Base-by-base conservation (phyloP, 2,888 invertebrate species). In the Lasiommata megera region DNA sequence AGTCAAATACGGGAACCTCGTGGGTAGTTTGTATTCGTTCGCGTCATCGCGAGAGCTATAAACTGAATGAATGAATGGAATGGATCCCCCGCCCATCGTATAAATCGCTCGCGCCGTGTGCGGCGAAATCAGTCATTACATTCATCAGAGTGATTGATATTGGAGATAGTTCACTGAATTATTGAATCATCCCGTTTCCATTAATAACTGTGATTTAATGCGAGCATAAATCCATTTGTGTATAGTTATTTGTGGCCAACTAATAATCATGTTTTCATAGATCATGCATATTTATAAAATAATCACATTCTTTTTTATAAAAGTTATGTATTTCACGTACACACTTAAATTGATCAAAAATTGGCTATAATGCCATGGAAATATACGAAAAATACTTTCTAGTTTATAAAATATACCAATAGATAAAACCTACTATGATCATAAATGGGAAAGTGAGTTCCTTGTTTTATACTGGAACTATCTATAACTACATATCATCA, bases 201-300 rank as follows among this genome's bases (percentile, higher is more conserved):
- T 51, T 52, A 44, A 60, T 60, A 54, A 60, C 44, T 54, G 47
- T 56, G 54, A 54, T 61, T 54, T 54, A 61, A 31, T 52, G 9
- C 28, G 12, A 11, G 17, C 40, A 9, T 16, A 17, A 41, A 52
- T 40, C 51, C n/a, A 52, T 38, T 51, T 29, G 43, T 46, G 16
- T 29, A 28, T 14, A 14, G 28, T 51, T 37, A 29, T 41, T 51
- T 40, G 28, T 38, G 37, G 16, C 29, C 3, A 11, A 28, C 23
- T 43, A 43, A 29, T 44, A 12, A 31, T 16, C 9, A 31, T 16
- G 29, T 16, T 46, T 44, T 29, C 9, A 23, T n/a, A 41, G 9
- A 41, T 44, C 8, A 28, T 23, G 23, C 23, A 23, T 23, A 5
- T 23, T 23, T 23, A 23, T 23, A 5, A 3, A 23, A 3, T 23